Conservation (phyloP, 2,113 vertebrate genomes). For the Polypterus bichir region DNA sequence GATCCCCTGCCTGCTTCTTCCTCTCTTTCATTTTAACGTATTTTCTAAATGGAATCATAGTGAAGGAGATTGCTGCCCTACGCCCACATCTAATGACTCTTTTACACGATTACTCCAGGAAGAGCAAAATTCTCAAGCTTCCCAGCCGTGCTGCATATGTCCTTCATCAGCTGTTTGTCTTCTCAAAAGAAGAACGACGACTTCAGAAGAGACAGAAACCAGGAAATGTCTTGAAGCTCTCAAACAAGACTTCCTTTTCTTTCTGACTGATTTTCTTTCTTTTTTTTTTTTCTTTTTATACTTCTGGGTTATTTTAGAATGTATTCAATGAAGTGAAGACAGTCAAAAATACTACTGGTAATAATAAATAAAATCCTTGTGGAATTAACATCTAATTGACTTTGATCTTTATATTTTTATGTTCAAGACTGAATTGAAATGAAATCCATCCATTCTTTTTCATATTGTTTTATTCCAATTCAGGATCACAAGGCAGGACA, state of each 20-base stretch:
- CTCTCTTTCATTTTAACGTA: conserved; percentile 30
- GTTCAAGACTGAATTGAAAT: too few relatives aligned
- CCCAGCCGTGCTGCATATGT: not conserved
- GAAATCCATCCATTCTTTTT: too few relatives aligned
- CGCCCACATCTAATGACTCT: conserved; percentile 14
- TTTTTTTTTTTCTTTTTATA: not conserved
- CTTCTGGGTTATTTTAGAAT: not conserved
- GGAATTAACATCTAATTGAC: too few relatives aligned
- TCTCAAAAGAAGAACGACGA: not conserved
- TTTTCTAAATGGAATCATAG: conserved; percentile 23
- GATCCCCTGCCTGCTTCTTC: conserved; percentile 18
- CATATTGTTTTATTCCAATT: too few relatives aligned
- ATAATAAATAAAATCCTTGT: too few relatives aligned
- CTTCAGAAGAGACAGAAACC: not conserved
- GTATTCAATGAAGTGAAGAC: too few relatives aligned
- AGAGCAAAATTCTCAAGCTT: conserved; percentile 9
- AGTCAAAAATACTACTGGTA: too few relatives aligned
- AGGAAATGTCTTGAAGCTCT: too few relatives aligned
- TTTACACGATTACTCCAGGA: conserved; percentile 12
- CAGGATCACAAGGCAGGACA: too few relatives aligned
- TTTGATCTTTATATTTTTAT: too few relatives aligned
- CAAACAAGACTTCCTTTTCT: too few relatives aligned
- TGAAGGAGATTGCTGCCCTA: conserved; percentile 18
- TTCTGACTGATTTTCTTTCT: not conserved
- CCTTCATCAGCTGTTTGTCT: conserved; percentile 2